phyloP scores from a whole-genome alignment of 2,888 invertebrate species.

The Laspeyria flexula region DNA sequence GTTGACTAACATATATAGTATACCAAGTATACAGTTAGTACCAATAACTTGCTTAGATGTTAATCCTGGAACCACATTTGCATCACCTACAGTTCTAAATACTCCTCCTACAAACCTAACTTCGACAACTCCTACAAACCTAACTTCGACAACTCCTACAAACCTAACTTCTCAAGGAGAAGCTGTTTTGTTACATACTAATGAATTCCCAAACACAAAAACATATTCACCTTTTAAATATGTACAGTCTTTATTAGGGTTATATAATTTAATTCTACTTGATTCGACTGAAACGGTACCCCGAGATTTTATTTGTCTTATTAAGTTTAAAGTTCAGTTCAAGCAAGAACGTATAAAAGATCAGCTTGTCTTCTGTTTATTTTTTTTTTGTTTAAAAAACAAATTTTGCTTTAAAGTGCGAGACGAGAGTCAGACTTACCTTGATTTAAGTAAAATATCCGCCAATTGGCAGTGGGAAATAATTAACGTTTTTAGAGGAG shows the following conservation, averaged over 20 bases:
- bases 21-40: slow-evolving; percentile 19
- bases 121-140: no score
- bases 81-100: slow-evolving; percentile 1
- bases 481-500: slow-evolving; percentile 63
- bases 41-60: neutral
- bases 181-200: slow-evolving; percentile 58
- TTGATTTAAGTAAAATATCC: slow-evolving; percentile 60
- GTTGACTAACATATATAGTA: slow-evolving; percentile 8
- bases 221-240: slow-evolving; percentile 69
- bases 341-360: slow-evolving; percentile 55
- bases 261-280: slow-evolving; percentile 61
- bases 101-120: neutral
- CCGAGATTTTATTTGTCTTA: slow-evolving; percentile 52
- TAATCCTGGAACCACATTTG: slow-evolving; percentile 3
- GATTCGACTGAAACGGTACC: slow-evolving; percentile 44
- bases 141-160: neutral
- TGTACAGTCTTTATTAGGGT: slow-evolving; percentile 59
- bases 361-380: slow-evolving; percentile 60
- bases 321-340: slow-evolving; percentile 70
- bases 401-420: slow-evolving; percentile 65
- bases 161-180: neutral
- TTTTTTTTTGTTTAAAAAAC: slow-evolving; percentile 54
- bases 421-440: slow-evolving; percentile 49
- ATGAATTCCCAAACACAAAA: slow-evolving; percentile 68
- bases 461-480: slow-evolving; percentile 80